These are phyloP conservation scores for Phrynocephalus guinanensis DNA, from an alignment of 2,797 vertebrate genomes.

Conservation along the genomic window DNA sequence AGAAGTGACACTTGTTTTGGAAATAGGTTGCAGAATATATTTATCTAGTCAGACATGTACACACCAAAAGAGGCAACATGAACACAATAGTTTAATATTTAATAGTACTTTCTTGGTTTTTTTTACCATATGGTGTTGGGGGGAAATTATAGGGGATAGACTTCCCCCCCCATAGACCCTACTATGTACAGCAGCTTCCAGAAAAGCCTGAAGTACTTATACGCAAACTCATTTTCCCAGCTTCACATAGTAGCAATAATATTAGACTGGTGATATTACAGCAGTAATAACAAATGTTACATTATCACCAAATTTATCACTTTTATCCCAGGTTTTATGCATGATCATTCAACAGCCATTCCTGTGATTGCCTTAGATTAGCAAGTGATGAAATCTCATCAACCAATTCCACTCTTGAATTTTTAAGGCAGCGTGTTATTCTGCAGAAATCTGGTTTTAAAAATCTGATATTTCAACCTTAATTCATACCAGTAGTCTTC, in stretches of 20 bases:
- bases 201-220: constrained; percentile 61
- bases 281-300: constrained; percentile 25
- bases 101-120: constrained; percentile 63
- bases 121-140: constrained; percentile 43
- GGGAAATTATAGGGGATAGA: constrained; percentile 48
- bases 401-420: background rate
- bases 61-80: constrained; percentile 70
- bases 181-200: constrained; percentile 58
- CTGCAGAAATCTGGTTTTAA: constrained; percentile 39
- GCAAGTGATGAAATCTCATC: constrained; percentile 24
- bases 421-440: constrained; percentile 21
- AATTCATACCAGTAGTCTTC: constrained; percentile 27
- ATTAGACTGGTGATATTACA: constrained; percentile 9
- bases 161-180: constrained; percentile 61
- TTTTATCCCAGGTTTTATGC: constrained; percentile 14
- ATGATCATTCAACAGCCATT: constrained; percentile 24
- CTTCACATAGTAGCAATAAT: background rate
- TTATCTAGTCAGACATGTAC: constrained; percentile 67
- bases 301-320: constrained; percentile 52
- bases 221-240: constrained; percentile 32
- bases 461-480: constrained; percentile 15
- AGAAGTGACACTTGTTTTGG: constrained; percentile 77
- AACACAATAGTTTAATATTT: constrained; percentile 78
- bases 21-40: constrained; percentile 67
- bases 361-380: constrained; percentile 39